These are phyloP conservation scores for Agapostemon virescens DNA, from an alignment of 2,888 invertebrate genomes.

Conservation along the genomic window DNA sequence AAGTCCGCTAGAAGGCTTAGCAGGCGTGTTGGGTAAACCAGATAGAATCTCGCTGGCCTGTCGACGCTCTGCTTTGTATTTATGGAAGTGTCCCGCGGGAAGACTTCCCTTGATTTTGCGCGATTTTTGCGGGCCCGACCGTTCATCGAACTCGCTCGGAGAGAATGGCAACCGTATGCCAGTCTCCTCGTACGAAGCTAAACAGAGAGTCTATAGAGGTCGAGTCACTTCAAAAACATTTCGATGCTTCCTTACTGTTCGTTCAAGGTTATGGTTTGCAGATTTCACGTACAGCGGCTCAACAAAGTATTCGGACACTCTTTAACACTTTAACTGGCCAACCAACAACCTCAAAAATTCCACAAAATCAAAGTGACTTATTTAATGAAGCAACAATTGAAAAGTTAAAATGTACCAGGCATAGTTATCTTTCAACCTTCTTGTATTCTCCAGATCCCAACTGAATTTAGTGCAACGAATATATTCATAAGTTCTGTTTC, in stretches of 20 bases:
- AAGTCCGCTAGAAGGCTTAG: constrained; percentile 63
- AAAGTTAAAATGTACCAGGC: too few relatives aligned
- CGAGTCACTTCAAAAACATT: neutral
- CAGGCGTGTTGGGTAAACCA: constrained; percentile 68
- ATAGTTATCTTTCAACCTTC: too few relatives aligned
- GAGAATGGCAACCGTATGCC: neutral
- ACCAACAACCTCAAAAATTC: too few relatives aligned
- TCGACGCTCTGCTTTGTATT: constrained; percentile 56
- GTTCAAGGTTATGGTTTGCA: too few relatives aligned
- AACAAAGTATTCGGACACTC: too few relatives aligned
- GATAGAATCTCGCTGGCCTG: constrained; percentile 69
- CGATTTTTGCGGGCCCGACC: constrained; percentile 8
- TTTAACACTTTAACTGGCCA: too few relatives aligned
- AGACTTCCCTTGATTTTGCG: constrained; percentile 8
- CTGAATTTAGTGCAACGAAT: too few relatives aligned
- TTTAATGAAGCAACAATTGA: too few relatives aligned
- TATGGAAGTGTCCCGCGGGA: constrained; percentile 48
- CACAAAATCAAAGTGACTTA: too few relatives aligned
- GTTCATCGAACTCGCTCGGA: neutral
- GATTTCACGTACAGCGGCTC: too few relatives aligned
- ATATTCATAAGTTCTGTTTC: too few relatives aligned
- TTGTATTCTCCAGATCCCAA: too few relatives aligned
- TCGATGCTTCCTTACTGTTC: neutral
- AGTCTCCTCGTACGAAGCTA: neutral
- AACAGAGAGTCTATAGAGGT: neutral